phyloP scores from a whole-genome alignment of 1,140 invertebrate genomes.

The Orchestia grillus region DNA sequence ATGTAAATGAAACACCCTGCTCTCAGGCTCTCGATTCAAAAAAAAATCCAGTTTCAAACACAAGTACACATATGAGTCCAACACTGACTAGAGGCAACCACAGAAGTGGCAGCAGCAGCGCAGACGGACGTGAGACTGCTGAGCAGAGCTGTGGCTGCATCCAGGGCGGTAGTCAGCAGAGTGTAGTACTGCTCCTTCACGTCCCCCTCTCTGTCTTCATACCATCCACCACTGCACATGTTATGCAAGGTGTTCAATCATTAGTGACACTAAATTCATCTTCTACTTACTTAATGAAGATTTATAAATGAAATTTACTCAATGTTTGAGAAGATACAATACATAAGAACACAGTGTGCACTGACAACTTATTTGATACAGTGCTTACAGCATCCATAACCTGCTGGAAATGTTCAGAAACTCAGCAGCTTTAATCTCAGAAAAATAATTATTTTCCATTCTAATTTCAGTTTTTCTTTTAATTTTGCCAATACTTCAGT shows the following conservation, averaged over 20 bases:
- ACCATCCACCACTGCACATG: neutral
- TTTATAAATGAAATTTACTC: neutral
- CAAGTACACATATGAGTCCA: neutral
- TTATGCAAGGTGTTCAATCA: neutral
- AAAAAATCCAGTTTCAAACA: no score
- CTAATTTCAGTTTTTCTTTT: no score
- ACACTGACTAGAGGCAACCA: neutral
- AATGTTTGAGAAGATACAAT: neutral
- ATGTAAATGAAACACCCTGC: no score
- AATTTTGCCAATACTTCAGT: no score
- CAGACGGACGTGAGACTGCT: neutral
- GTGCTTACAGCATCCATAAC: no score
- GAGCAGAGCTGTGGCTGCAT: neutral
- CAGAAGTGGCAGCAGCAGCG: neutral
- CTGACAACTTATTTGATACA: no score
- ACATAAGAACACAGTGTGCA: no score
- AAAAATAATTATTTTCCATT: no score
- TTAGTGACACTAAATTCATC: neutral
- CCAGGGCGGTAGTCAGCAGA: neutral
- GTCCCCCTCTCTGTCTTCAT: neutral
- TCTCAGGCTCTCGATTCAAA: no score
- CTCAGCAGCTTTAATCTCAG: no score
- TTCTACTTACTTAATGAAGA: neutral
- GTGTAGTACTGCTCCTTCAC: neutral
- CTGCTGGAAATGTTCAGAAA: no score